These are phyloP conservation scores for Lamellibrachia luymesi DNA, from an alignment of 1,140 invertebrate genomes.

Conservation along the genomic window DNA sequence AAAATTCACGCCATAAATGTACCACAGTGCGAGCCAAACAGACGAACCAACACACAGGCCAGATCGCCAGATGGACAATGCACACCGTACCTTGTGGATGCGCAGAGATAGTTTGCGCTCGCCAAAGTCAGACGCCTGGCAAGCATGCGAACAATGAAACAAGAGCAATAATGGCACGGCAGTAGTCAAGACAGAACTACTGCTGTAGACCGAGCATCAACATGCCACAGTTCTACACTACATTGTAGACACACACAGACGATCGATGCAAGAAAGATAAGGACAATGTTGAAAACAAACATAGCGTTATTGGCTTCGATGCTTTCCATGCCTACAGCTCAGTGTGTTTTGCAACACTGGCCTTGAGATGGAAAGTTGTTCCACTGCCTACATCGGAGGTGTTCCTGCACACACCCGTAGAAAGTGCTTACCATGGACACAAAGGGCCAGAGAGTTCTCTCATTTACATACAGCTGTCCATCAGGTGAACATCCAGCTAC, in stretches of 20 bases:
- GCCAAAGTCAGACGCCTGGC: slow-evolving; percentile 6
- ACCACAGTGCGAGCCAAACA: background rate
- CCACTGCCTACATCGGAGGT: background rate
- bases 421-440: background rate
- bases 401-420: background rate
- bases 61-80: background rate
- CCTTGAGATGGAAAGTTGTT: background rate
- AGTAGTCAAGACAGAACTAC: background rate
- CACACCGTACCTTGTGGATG: slow-evolving; percentile 10
- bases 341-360: background rate
- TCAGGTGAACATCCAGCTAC: background rate
- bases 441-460: background rate
- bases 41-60: background rate
- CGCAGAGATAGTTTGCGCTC: slow-evolving; percentile 2
- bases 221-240: background rate
- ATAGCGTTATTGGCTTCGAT: background rate
- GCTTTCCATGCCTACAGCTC: background rate
- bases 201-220: background rate
- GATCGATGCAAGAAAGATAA: background rate
- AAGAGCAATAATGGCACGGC: background rate
- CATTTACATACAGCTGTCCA: background rate
- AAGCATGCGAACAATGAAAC: background rate
- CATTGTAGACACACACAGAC: background rate
- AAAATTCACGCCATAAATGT: background rate
- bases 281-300: background rate